Evolutionary conservation across 2,113 vertebrate genomes (phyloP), one percentile per base, ranked within the genome.

Genomic region (Gambusia holbrooki): DNA sequence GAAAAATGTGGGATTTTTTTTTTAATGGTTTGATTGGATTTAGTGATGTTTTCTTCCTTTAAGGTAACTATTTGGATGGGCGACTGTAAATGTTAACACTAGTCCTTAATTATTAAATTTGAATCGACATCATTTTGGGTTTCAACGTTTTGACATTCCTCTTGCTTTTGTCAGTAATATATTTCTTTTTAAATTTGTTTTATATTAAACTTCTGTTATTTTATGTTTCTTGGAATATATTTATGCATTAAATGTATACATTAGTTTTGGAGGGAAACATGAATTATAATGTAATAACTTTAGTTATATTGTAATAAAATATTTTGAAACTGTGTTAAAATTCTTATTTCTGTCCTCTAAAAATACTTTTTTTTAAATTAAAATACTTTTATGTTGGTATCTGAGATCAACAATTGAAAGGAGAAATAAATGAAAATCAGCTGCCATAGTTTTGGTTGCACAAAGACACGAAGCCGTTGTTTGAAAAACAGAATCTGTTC

Each of bases 261-360:
- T 81, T 63, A 67, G 45, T 30, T 58, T 81, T 75, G 29, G 77
- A 79, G 69, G 65, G 61, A 45, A 75, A 81, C 42, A 67, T 14
- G 42, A 45, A 67, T 65, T 35, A 33, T 28, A 27, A 27, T 88
- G 75, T 88, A 86, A 63, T 84, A 88, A 82, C 83, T 90, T 84
- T 87, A 28, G 33, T 42, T 45, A 90, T 86, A 86, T 89, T 90
- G 80, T 87, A 91, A 90, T 90, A 90, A 90, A 91, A 85, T 72
- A 82, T 66, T 27, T 42, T 81, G 68, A 73, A 79, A 77, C 10
- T 37, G 2, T 33, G 32, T 33, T 33, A 33, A 33, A 33, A 33
- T 11, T 11, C 9, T 35, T 12, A 37, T 45, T 25, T 54, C 51
- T 51, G 14, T 17, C 4, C 45, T 51, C 1, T 51, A 6, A 22